Base-by-base conservation (phyloP, 2,797 vertebrate species). In the Brotula barbata region DNA sequence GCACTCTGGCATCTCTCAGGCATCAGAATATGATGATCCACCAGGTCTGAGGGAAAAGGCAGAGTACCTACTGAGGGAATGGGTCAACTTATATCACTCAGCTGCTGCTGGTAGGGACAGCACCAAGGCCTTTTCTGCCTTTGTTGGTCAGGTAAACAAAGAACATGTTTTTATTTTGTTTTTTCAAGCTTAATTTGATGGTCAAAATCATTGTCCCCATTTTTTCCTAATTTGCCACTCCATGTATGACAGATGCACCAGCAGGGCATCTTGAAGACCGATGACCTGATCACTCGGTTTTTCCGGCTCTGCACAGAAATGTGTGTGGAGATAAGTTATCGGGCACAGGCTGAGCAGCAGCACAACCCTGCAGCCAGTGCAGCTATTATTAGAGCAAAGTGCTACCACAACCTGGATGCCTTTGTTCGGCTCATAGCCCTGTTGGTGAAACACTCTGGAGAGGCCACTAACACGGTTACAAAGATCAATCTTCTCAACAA, bases 401-500 rank as follows among this genome's bases (percentile, higher is more conserved):
- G 97, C 78, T 99, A 99, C 84, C 97, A 99, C 83, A 99, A 99
- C 81, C 88, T 99, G 85, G 97, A 99, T 41, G 97, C 97, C 68
- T 99, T 99, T 59, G 97, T 99, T 9, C 85, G 97, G 50, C 95
- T 99, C 52, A 99, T 99, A 17, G 97, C 97, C 0, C 91, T 99
- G 62, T 90, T 99, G 40, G 97, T 99, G 69, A 99, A 99, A 75
- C 97, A 99, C 85, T 99, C 97, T 5, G 97, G 97, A 81, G 97
- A 99, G 83, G 97, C 97, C 51, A 96, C 96, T 71, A 99, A 99
- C 88, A 99, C 97, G 0, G 97, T 99, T 71, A 99, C 97, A 2
- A 99, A 99, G 87, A 99, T 99, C 83, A 99, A 99, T 78, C 94
- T 99, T 43, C 93, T 99, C 61, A 99, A 99, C 85, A 99, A 99